Percentiles rank a stretch among this genome's conserved stretches.
Evolutionary conservation across 2,797 vertebrate species (phyloP).

Genomic region (Morelia viridis): DNA sequence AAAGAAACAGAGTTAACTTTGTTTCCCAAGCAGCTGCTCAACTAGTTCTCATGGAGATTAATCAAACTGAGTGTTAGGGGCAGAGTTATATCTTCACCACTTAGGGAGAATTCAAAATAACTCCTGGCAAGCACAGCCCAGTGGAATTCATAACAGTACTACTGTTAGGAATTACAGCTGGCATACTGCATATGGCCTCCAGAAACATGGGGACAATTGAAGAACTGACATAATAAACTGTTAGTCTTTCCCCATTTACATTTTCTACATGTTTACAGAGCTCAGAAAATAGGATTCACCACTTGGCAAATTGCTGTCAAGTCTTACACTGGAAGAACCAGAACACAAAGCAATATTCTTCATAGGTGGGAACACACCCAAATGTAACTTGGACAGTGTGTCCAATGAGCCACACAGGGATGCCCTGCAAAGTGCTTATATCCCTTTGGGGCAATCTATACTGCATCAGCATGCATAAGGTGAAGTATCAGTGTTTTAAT

Average conservation of each 20-base stretch:
- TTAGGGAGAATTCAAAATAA: neutral
- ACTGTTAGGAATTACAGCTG: neutral
- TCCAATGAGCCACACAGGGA: neutral
- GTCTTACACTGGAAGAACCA: neutral
- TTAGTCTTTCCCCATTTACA: neutral
- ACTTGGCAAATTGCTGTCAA: neutral
- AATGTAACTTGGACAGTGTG: neutral
- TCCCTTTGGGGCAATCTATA: neutral
- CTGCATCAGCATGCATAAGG: neutral
- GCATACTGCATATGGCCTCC: neutral
- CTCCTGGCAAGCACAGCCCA: neutral
- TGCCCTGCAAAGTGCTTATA: neutral
- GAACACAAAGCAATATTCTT: neutral
- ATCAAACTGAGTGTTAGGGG: neutral
- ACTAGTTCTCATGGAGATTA: neutral
- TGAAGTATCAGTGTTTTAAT: neutral
- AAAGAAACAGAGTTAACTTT: neutral
- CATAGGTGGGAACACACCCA: neutral
- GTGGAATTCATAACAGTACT: neutral
- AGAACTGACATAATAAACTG: neutral
- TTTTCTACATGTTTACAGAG: neutral
- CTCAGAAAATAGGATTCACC: neutral
- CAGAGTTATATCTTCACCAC: neutral
- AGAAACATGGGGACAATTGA: neutral
- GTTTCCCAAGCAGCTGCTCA: neutral